phyloP scores from a whole-genome alignment of 2,113 vertebrate genomes.

The Nyctibius bracteatus region DNA sequence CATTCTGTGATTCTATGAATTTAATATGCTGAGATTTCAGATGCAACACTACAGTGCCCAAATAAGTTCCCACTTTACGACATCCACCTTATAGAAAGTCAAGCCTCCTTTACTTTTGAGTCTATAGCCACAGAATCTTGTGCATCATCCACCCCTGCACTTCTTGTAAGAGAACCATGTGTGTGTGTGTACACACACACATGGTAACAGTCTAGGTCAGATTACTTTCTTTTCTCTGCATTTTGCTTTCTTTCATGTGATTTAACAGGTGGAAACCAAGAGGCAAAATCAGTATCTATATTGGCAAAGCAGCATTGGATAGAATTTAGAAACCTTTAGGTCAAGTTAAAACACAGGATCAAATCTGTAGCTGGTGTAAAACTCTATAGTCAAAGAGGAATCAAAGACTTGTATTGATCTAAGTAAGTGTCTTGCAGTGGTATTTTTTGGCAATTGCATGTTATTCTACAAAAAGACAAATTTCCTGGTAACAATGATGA shows the following conservation, averaged over 20 bases:
- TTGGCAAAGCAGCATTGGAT: not conserved
- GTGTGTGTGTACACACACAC: rapidly evolving
- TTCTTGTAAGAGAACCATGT: not conserved
- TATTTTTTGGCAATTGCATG: not conserved
- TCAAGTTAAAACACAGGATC: not conserved
- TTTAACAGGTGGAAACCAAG: not conserved
- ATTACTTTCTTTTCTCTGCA: not conserved
- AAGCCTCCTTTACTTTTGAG: not conserved
- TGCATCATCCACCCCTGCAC: not conserved
- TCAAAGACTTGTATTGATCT: not conserved
- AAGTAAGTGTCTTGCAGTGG: not conserved
- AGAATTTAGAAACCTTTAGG: not conserved
- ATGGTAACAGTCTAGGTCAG: not conserved
- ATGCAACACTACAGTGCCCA: not conserved
- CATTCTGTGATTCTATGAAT: no score
- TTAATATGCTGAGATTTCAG: not conserved
- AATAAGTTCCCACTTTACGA: not conserved
- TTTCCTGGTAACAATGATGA: not conserved
- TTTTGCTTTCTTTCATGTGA: not conserved
- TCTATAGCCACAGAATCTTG: not conserved
- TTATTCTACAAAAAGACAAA: not conserved
- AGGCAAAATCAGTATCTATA: not conserved
- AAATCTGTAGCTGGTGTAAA: not conserved
- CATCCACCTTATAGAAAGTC: not conserved
- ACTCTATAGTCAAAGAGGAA: not conserved